Conservation (phyloP, 2,888 invertebrate species). For the Tuta absoluta region DNA sequence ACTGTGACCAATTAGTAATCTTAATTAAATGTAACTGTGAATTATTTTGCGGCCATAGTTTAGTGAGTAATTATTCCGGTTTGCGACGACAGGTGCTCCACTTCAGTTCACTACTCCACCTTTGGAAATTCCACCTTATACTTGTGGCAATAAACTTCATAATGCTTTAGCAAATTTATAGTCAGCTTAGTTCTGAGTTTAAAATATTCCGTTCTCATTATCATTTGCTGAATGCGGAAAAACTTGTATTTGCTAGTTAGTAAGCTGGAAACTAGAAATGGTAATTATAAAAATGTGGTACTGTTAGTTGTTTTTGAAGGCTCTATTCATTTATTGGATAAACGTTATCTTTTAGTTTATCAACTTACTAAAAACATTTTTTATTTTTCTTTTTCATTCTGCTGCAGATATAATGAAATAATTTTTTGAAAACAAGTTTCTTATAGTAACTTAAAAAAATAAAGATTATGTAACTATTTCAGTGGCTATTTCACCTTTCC, state of each 20-base stretch:
- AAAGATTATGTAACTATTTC: no score
- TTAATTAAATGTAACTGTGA: slow-evolving; percentile 18
- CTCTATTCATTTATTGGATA: no score
- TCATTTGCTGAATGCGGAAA: not conserved
- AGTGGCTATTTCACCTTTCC: no score
- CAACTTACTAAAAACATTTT: no score
- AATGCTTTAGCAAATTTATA: not conserved
- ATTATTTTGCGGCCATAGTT: slow-evolving; percentile 11
- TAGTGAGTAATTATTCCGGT: slow-evolving; percentile 4
- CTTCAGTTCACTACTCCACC: not conserved
- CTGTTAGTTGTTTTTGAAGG: no score
- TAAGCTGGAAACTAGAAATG: not conserved
- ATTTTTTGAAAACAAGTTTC: no score
- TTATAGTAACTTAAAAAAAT: no score
- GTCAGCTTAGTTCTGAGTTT: not conserved
- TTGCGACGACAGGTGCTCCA: not conserved
- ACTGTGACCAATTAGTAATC: slow-evolving; percentile 14
- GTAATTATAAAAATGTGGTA: not conserved
- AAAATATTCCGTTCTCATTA: slow-evolving; percentile 1
- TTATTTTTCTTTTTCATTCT: no score
- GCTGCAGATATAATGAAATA: no score
- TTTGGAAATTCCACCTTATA: not conserved
- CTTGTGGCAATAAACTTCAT: not conserved
- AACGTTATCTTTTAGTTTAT: no score
- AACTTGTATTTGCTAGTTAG: not conserved